These are phyloP conservation scores for Pedionomus torquatus DNA, from an alignment of 2,113 vertebrate genomes.

Conservation along the genomic window DNA sequence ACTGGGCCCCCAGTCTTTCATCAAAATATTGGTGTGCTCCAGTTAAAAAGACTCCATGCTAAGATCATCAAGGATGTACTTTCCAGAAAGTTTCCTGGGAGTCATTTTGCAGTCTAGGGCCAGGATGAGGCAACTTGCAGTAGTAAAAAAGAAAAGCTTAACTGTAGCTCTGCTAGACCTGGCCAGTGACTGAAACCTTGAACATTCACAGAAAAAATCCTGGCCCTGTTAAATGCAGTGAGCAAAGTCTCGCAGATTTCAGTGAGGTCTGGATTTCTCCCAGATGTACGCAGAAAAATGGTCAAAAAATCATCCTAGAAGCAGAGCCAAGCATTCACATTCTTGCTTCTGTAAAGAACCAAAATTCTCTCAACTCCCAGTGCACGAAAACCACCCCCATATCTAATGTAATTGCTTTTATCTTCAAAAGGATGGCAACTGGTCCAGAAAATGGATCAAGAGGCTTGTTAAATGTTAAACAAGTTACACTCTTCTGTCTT, in stretches of 20 bases:
- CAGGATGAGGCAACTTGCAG: slow-evolving; percentile 13
- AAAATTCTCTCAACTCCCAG: not conserved
- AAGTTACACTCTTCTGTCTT: slow-evolving; percentile 44
- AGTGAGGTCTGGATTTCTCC: not conserved
- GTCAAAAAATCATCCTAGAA: not conserved
- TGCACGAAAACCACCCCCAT: not conserved
- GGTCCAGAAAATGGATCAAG: slow-evolving; percentile 40
- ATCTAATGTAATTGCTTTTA: slow-evolving; percentile 6
- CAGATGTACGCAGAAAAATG: not conserved
- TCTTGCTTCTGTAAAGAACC: slow-evolving; percentile 9
- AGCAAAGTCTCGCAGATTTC: slow-evolving; percentile 32
- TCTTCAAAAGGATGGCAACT: slow-evolving; percentile 46
- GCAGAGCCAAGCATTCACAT: not conserved
- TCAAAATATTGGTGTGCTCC: not conserved
- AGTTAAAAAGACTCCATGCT: not conserved
- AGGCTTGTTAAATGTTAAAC: slow-evolving; percentile 64
- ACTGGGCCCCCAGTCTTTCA: not conserved
- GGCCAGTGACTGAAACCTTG: not conserved
- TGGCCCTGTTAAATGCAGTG: not conserved
- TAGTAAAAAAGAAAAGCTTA: slow-evolving; percentile 10
- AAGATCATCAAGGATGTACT: not conserved
- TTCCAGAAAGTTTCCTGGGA: slow-evolving; percentile 34
- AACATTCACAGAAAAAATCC: slow-evolving; percentile 17
- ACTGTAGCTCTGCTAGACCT: not conserved
- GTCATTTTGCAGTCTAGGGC: not conserved